Conservation (phyloP, 1,140 invertebrate species). For the Idris sp. region DNA sequence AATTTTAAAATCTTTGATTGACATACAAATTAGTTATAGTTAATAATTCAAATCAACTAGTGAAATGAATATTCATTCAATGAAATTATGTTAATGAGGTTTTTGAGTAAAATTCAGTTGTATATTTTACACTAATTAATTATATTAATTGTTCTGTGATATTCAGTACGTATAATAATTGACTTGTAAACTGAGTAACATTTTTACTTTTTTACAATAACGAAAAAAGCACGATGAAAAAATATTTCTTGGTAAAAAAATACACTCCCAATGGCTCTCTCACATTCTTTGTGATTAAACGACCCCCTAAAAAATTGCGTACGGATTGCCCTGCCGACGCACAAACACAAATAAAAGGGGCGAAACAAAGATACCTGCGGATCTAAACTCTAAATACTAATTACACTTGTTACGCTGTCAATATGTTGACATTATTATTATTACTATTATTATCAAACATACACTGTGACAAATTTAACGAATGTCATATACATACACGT, state of each 20-base stretch:
- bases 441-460: conserved; percentile 56
- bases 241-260: no score
- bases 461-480: conserved; percentile 69
- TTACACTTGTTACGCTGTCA: conserved; percentile 75
- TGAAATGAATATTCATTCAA: no score
- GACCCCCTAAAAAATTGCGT: conserved; percentile 5
- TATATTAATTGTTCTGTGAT: conserved; percentile 32
- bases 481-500: conserved; percentile 69
- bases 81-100: no score
- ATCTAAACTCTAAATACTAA: conserved; percentile 73
- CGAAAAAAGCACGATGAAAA: no score
- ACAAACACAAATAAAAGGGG: conserved; percentile 32
- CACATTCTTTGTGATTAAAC: conserved; percentile 42
- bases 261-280: conserved; percentile 47
- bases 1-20: no score
- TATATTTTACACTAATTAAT: no score
- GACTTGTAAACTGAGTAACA: no score
- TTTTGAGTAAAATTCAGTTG: no score
- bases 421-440: conserved; percentile 77
- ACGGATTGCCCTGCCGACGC: conserved; percentile 29
- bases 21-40: no score
- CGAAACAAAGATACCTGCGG: conserved; percentile 68
- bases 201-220: no score
- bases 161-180: conserved; percentile 17
- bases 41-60: no score